Evolutionary conservation across 2,113 vertebrate species (phyloP), one percentile per base, ranked within the genome.

Genomic region (Apaloderma vittatum): DNA sequence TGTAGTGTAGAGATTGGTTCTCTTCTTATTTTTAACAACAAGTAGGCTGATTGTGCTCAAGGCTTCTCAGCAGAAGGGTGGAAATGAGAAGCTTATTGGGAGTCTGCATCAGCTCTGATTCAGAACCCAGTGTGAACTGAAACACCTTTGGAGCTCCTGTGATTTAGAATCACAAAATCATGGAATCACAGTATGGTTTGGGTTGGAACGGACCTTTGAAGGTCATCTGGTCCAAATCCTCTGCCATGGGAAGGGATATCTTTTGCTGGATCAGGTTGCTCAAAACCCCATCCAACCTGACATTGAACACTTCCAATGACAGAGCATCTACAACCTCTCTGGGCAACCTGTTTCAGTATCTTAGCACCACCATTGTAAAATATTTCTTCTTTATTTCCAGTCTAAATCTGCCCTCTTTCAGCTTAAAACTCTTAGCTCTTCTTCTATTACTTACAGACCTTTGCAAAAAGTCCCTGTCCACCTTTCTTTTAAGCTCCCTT

Each of bases 211-310:
- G 8, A 43, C 29, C 2, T 75, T 77, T 67, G 27, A 67, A 54
- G 16, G 6, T 12, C 36, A 71, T 21, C 24, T 49, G 18, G 24
- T 58, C 8, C 30, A 49, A 18, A 1, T 3, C 40, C 22, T 17
- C 12, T 86, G n/a, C 43, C 0, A 0, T 23, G 6, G 4, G 13
- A 26, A 49, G 23, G 23, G 12, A 37, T 11, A 36, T n/a, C 34
- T 58, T 58, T 13, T 24, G 32, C 57, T 40, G 7, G 30, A 54
- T 15, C n/a, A 36, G 34, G 4, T 23, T 62, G 40, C 40, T 57
- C 55, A 61, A 54, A 88, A 9, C 9, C 36, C 21, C 19, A 4
- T 40, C n/a, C 62, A 46, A 5, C 6, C 19, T 43, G 19, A 3
- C 8, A 27, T 90, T 55, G 24, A 30, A 36, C 11, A 36, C 3